Evolutionary conservation across 2,797 vertebrate genomes (phyloP), one percentile per base, ranked within the genome.

Genomic region (Bucorvus abyssinicus): DNA sequence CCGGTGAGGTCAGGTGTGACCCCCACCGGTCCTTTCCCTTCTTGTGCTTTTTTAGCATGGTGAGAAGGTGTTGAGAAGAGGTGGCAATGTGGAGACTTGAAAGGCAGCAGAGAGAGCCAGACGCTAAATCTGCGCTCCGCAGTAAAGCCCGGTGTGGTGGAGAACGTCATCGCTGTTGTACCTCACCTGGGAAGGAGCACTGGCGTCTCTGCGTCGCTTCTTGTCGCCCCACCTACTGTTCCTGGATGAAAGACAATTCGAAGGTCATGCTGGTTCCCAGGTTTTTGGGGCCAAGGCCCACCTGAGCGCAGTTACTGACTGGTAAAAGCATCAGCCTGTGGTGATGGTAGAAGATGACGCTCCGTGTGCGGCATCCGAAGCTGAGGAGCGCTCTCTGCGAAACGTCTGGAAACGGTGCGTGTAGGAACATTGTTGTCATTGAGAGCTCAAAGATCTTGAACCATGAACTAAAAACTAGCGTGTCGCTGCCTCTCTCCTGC

Each of bases 341-440:
- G 17, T 18, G 40, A 11, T 22, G 61, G 71, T 52, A 56, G 69
- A 55, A 60, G 81, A 19, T 69, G 68, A 52, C 6, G 2, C n/a
- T 12, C 5, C 6, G 18, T 29, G 21, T 20, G 42, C 0, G 1
- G 55, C 36, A 24, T 61, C 27, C 17, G 27, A n/a, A 70, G 44
- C 63, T 63, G 49, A 87, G 64, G 12, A 47, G 4, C 17, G 23
- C 47, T 49, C 53, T 50, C 57, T 1, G 2, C 1, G 0, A 36
- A 24, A 6, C 0, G 0, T 5, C 40, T 79, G 69, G 53, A 23
- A 44, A 1, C 19, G 3, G 19, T 55, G 32, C 10, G 7, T 44
- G 32, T 27, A 55, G 38, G 40, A n/a, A 32, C 30, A 3, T 32
- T 56, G 55, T 74, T 74, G 45, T 36, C 8, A 27, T 5, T 36